Percentiles rank a stretch among this genome's conserved stretches.
phyloP scores from a whole-genome alignment of 2,113 vertebrate species.

The Pseudopipra pipra region DNA sequence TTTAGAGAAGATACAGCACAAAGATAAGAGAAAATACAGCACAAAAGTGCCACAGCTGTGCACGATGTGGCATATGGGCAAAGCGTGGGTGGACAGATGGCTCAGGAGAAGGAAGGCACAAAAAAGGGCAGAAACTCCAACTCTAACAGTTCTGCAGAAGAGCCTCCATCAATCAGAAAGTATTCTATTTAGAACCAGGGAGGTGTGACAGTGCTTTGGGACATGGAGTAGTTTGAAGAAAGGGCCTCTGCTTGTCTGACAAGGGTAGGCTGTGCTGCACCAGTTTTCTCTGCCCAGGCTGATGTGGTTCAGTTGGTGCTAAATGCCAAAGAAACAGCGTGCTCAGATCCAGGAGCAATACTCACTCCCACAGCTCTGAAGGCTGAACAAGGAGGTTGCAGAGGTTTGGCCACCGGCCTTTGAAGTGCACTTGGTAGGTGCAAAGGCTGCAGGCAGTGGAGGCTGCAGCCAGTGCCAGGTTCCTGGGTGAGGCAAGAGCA shows the following conservation, averaged over 20 bases:
- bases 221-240: not conserved
- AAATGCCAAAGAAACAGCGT: not conserved
- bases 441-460: not conserved
- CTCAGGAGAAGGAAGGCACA: not conserved
- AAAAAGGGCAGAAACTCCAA: not conserved
- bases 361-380: not conserved
- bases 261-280: not conserved
- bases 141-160: not conserved
- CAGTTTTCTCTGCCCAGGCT: not conserved
- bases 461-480: not conserved
- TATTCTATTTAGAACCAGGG: rapidly evolving
- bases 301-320: not conserved
- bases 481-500: not conserved
- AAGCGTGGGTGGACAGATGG: not conserved
- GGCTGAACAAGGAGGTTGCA: not conserved
- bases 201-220: rapidly evolving
- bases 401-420: not conserved
- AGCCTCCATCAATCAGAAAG: not conserved
- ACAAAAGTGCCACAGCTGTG: not conserved
- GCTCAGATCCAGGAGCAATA: not conserved
- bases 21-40: not conserved
- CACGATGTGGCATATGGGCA: not conserved
- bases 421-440: not conserved
- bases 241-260: not conserved
- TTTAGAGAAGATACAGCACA: not conserved